Conservation (phyloP, 2,797 vertebrate species). For the Labroides dimidiatus region DNA sequence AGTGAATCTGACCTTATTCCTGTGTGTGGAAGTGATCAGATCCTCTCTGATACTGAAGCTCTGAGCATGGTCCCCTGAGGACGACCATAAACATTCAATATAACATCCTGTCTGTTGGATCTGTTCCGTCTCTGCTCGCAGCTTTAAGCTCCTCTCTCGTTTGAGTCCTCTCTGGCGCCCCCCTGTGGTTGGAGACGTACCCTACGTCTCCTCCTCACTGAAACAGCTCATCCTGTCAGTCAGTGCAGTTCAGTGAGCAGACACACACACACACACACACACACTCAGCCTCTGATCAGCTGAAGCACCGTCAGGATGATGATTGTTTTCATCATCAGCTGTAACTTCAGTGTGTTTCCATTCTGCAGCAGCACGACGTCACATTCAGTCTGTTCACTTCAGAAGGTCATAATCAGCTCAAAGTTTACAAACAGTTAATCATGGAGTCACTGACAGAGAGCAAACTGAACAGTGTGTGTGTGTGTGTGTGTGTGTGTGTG, state of each 20-base stretch:
- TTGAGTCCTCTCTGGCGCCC: too few species aligned
- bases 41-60: too few species aligned
- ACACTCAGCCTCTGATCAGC: too few species aligned
- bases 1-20: too few species aligned
- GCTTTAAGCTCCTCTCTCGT: too few species aligned
- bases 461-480: slow-evolving; percentile 51
- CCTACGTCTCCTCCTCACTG: background rate
- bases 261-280: too few species aligned
- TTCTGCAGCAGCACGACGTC: slow-evolving; percentile 77
- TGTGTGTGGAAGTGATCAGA: too few species aligned
- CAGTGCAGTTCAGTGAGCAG: slow-evolving; percentile 40
- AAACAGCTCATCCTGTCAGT: slow-evolving; percentile 12
- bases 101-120: too few species aligned
- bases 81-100: too few species aligned
- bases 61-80: too few species aligned
- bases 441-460: slow-evolving; percentile 67
- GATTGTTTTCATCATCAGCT: slow-evolving; percentile 70
- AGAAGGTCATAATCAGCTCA: slow-evolving; percentile 80
- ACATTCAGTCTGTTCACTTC: slow-evolving; percentile 73
- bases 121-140: too few species aligned
- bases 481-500: slow-evolving; percentile 56
- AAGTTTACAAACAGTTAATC: slow-evolving; percentile 80
- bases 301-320: slow-evolving; percentile 44
- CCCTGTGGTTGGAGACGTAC: too few species aligned
- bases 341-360: slow-evolving; percentile 69